These are phyloP conservation scores for Synanthedon andrenaeformis DNA, from an alignment of 2,888 invertebrate species.

Conservation along the genomic window DNA sequence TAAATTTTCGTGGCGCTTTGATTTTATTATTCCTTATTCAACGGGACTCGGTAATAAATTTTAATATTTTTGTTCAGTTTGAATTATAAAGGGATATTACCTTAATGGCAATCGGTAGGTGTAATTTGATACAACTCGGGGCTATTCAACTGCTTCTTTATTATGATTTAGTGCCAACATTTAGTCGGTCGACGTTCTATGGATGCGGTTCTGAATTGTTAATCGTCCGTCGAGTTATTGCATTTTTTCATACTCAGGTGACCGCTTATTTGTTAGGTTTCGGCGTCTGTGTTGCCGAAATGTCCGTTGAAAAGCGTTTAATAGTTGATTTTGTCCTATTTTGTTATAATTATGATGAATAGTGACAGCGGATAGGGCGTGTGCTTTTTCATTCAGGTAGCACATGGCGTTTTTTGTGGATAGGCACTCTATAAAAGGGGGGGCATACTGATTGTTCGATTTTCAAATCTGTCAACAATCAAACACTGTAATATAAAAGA, in stretches of 20 bases:
- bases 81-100: conserved; percentile 65
- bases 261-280: conserved; percentile 2
- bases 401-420: conserved; percentile 20
- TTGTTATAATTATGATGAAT: conserved; percentile 39
- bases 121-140: conserved; percentile 59
- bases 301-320: neutral
- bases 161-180: conserved; percentile 37
- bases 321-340: conserved; percentile 3
- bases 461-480: neutral
- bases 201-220: conserved; percentile 13
- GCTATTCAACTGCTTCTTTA: conserved; percentile 44
- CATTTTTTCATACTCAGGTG: neutral
- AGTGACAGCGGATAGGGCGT: conserved; percentile 33
- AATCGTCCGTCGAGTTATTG: conserved; percentile 7
- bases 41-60: conserved; percentile 63
- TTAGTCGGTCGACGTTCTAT: conserved; percentile 20
- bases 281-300: neutral
- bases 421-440: neutral
- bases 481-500: neutral
- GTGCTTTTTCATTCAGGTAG: conserved; percentile 26
- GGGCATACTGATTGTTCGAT: neutral
- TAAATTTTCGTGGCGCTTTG: conserved; percentile 59
- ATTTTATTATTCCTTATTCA: conserved; percentile 60
- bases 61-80: conserved; percentile 60
- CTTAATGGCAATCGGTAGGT: conserved; percentile 66